phyloP scores from a whole-genome alignment of 2,113 vertebrate species.

The Chloebia gouldiae region DNA sequence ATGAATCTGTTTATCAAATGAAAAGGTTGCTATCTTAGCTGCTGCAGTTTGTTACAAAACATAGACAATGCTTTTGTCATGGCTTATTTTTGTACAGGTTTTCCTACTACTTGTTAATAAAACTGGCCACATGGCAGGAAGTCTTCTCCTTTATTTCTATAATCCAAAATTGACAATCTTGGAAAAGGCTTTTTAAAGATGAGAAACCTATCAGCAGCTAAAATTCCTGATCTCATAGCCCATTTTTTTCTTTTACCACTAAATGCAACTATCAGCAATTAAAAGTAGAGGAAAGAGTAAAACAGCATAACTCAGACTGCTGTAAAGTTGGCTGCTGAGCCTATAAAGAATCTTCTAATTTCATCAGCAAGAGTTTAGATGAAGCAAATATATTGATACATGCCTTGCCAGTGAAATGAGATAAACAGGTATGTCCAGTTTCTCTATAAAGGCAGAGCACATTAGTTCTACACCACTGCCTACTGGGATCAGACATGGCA shows the following conservation, averaged over 20 bases:
- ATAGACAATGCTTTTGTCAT: rapidly evolving
- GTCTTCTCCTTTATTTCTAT: background rate
- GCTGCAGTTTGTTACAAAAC: background rate
- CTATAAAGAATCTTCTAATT: background rate
- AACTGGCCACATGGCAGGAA: background rate
- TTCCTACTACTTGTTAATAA: background rate
- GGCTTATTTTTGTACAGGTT: background rate
- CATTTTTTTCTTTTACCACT: background rate
- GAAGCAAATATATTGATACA: conserved; percentile 10
- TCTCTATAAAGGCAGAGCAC: background rate
- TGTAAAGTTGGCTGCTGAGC: background rate
- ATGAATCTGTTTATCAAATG: background rate
- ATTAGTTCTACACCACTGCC: conserved; percentile 6
- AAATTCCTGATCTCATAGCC: background rate
- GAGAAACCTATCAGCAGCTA: background rate
- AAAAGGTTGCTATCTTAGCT: background rate
- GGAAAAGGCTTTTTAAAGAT: background rate
- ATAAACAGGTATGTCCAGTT: conserved; percentile 64
- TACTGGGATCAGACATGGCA: background rate
- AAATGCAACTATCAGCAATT: background rate
- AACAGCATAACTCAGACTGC: background rate
- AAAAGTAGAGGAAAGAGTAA: background rate
- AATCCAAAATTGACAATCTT: background rate
- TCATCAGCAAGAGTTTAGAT: background rate
- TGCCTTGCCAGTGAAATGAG: conserved; percentile 8